phyloP scores from a whole-genome alignment of 2,113 vertebrate genomes.

The Lampris incognitus region DNA sequence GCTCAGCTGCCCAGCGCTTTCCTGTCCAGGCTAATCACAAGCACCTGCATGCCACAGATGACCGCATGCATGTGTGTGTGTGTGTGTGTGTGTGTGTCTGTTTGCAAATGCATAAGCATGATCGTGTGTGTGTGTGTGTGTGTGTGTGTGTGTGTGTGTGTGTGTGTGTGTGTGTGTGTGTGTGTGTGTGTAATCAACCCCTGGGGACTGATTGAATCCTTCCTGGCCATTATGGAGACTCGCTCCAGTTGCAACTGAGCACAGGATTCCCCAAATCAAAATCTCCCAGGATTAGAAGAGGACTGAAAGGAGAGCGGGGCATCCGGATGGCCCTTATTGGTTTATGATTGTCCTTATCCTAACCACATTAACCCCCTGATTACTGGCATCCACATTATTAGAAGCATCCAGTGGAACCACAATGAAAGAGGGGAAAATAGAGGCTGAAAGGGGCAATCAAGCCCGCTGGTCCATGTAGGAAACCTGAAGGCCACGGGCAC shows the following conservation, averaged over 20 bases:
- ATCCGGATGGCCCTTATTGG: slow-evolving; percentile 80
- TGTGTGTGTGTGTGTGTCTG: slow-evolving; percentile 57
- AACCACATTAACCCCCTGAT: slow-evolving; percentile 84
- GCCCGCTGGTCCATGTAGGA: slow-evolving; percentile 59
- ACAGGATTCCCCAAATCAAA: slow-evolving; percentile 67
- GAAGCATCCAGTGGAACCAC: slow-evolving; percentile 75
- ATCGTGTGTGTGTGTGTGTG: not conserved
- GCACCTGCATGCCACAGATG: slow-evolving; percentile 76
- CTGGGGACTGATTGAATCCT: slow-evolving; percentile 80
- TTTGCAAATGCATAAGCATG: no score
- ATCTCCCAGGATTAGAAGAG: slow-evolving; percentile 78
- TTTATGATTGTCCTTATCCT: slow-evolving; percentile 82
- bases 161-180: not conserved
- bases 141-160: slow-evolving; percentile 11
- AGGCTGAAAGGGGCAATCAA: slow-evolving; percentile 72
- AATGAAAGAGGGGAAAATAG: slow-evolving; percentile 63
- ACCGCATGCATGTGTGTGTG: slow-evolving; percentile 24
- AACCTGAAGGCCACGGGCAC: slow-evolving; percentile 68
- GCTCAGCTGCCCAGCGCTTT: slow-evolving; percentile 71
- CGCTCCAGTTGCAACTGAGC: slow-evolving; percentile 77
- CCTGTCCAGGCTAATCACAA: slow-evolving; percentile 80
- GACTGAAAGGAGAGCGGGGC: slow-evolving; percentile 56
- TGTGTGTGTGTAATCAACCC: slow-evolving; percentile 81
- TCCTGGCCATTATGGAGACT: slow-evolving; percentile 79
- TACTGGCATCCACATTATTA: slow-evolving; percentile 81